These are phyloP conservation scores for Sebastes baramenuke DNA, from an alignment of 2,797 vertebrate genomes.

Conservation along the genomic window DNA sequence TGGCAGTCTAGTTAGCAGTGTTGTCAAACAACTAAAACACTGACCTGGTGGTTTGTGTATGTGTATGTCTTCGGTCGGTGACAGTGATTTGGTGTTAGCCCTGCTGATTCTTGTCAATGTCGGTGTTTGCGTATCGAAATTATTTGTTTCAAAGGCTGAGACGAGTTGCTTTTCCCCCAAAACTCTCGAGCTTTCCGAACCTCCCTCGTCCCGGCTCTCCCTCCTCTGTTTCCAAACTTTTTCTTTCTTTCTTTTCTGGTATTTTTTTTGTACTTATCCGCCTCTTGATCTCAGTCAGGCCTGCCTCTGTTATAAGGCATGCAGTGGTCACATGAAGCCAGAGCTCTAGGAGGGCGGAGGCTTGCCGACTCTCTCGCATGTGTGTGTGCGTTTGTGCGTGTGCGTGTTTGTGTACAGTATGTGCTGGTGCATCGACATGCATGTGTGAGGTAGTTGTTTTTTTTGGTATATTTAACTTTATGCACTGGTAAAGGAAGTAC, in stretches of 20 bases:
- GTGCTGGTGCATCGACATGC: neutral
- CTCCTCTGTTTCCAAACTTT: neutral
- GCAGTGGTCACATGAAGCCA: constrained; percentile 54
- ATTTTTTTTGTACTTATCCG: constrained; percentile 23
- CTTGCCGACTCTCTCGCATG: neutral
- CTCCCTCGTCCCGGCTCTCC: neutral
- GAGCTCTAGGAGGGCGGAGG: constrained; percentile 25
- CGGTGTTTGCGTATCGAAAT: neutral
- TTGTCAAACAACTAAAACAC: neutral
- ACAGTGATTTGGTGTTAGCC: neutral
- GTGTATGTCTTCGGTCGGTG: neutral
- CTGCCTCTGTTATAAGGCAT: constrained; percentile 52
- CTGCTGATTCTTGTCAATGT: neutral
- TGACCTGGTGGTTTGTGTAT: neutral
- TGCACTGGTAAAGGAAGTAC: neutral
- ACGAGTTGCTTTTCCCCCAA: neutral
- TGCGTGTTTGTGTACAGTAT: constrained; percentile 18
- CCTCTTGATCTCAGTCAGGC: constrained; percentile 39
- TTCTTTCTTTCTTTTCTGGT: constrained; percentile 3
- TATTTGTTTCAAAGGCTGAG: constrained; percentile 3
- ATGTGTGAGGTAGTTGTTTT: neutral
- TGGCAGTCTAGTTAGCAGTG: neutral
- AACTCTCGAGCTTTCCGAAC: neutral
- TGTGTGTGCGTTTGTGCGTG: neutral
- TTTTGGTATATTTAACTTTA: neutral